Conservation (phyloP, 53 echinoderm and acorn worm species). For the Patiria pectinifera region DNA sequence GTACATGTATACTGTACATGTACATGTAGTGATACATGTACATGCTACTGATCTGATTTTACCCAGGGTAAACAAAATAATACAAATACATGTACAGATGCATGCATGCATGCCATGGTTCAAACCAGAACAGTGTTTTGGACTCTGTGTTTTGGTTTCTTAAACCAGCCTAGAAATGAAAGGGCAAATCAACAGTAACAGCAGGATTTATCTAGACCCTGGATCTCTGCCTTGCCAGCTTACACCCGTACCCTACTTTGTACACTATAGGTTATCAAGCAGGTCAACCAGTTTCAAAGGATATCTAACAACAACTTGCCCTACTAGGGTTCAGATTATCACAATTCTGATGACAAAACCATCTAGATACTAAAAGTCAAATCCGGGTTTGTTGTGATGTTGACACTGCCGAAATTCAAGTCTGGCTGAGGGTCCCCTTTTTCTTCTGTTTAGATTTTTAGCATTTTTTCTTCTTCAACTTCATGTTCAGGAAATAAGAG, state of each 20-base stretch:
- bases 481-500: too few relatives aligned
- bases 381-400: not conserved
- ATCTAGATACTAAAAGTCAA: not conserved
- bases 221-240: not conserved
- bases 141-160: not conserved
- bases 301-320: not conserved
- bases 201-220: not conserved
- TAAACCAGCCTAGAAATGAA: not conserved
- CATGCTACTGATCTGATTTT: too few relatives aligned
- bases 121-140: not conserved
- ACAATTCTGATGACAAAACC: not conserved
- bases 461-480: too few relatives aligned
- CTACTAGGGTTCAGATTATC: not conserved
- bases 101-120: not conserved
- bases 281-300: not conserved
- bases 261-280: not conserved
- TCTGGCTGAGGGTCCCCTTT: not conserved
- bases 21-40: not conserved
- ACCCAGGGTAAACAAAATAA: too few relatives aligned
- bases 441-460: too few relatives aligned
- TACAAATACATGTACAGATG: not conserved
- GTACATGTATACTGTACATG: not conserved
- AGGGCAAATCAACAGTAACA: not conserved
- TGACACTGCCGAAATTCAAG: not conserved
- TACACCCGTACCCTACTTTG: not conserved